Evolutionary conservation across 2,113 vertebrate genomes (phyloP).

Genomic region (Macquaria australasica): DNA sequence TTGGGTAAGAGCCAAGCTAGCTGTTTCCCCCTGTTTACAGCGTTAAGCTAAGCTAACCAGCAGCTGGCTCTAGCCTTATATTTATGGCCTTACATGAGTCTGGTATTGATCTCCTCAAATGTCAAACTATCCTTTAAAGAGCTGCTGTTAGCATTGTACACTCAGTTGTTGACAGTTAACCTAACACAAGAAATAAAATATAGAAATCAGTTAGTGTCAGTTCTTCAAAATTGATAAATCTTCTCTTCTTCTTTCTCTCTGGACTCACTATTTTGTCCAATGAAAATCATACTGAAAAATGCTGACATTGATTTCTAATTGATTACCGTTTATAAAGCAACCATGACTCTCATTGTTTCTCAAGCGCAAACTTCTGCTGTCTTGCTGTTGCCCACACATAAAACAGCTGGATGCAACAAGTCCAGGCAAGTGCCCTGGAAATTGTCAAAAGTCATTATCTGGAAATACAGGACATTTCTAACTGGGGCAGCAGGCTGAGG

Average conservation of each 20-base stretch:
- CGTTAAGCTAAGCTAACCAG: neutral
- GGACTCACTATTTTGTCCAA: neutral
- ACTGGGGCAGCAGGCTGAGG: neutral
- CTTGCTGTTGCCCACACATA: slow-evolving; percentile 1
- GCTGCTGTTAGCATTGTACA: neutral
- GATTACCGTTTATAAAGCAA: slow-evolving; percentile 1
- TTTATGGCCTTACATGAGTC: neutral
- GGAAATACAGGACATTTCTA: neutral
- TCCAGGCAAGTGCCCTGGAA: slow-evolving; percentile 5
- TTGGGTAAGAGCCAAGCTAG: neutral
- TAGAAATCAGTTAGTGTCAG: neutral
- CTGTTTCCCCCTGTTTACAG: neutral
- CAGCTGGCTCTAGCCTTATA: too few species aligned
- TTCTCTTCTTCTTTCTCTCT: too few species aligned
- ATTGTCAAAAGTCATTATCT: slow-evolving; percentile 5
- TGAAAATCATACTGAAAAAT: slow-evolving; percentile 2
- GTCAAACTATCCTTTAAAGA: neutral
- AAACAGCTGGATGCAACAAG: slow-evolving; percentile 36
- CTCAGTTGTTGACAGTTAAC: neutral
- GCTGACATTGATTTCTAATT: slow-evolving; percentile 22
- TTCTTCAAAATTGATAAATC: neutral
- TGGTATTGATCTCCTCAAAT: neutral
- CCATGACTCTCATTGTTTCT: slow-evolving; percentile 1
- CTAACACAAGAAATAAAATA: too few species aligned
- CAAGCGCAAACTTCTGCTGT: neutral